These are phyloP conservation scores for Gryon sp. DNA, from an alignment of 1,140 invertebrate genomes.

Conservation along the genomic window DNA sequence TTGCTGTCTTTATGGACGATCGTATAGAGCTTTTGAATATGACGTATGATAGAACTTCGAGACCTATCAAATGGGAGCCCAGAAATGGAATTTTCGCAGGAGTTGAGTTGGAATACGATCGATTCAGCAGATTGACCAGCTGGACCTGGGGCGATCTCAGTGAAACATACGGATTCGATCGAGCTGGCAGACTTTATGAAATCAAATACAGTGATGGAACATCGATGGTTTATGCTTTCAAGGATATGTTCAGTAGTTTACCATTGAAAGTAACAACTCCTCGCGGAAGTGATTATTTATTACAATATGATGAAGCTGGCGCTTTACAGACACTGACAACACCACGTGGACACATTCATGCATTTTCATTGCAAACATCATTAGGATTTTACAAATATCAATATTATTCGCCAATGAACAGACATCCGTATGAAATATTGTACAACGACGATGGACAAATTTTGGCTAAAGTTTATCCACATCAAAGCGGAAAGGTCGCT, in stretches of 20 bases:
- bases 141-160: slow-evolving; percentile 96
- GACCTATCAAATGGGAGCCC: slow-evolving; percentile 93
- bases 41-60: slow-evolving; percentile 93
- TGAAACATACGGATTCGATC: slow-evolving; percentile 93
- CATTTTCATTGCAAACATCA: slow-evolving; percentile 94
- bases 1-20: slow-evolving; percentile 94
- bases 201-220: slow-evolving; percentile 93
- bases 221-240: slow-evolving; percentile 91
- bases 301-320: slow-evolving; percentile 95
- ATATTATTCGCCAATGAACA: slow-evolving; percentile 93
- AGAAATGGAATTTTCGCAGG: slow-evolving; percentile 90
- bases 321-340: slow-evolving; percentile 94
- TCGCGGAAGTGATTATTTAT: slow-evolving; percentile 92
- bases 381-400: slow-evolving; percentile 95
- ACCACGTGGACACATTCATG: slow-evolving; percentile 94
- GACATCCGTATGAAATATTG: slow-evolving; percentile 93
- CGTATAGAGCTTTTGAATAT: slow-evolving; percentile 93
- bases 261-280: slow-evolving; percentile 95
- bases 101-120: slow-evolving; percentile 95
- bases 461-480: slow-evolving; percentile 92
- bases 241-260: slow-evolving; percentile 91
- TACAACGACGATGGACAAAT: slow-evolving; percentile 95
- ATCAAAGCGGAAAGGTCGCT: slow-evolving; percentile 92
- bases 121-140: slow-evolving; percentile 91
- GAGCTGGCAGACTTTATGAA: slow-evolving; percentile 90